Evolutionary conservation across 53 echinoderm and acorn worm species (phyloP), one percentile per base, ranked within the genome.

Genomic region (Hippasteria phrygiana): DNA sequence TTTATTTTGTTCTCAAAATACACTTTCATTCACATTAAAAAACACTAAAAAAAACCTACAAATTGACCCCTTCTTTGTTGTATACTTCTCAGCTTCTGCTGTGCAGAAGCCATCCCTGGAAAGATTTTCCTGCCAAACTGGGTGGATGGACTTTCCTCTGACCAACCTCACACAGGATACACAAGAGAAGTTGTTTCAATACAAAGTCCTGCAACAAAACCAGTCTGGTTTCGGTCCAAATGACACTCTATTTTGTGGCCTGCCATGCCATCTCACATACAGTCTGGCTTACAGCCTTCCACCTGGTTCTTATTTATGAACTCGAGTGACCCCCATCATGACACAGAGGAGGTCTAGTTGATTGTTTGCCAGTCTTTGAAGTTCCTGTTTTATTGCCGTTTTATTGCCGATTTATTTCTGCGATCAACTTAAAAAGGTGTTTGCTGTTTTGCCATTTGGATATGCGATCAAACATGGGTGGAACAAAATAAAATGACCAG

Each of bases 331-430:
- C 82, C 55, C 34, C 11, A 14, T 56, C 37, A 4, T 5, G 32
- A 28, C 64, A 81, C 81, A 64, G 43, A 82, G 82, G 82, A 82
- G 82, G 82, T 82, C 82, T 27, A 33, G 64, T 16, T 16, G 82
- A 42, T 66, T 82, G 82, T 65, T 43, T 64, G 82, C 82, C 16
- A 66, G 46, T 18, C 11, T 66, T 66, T 34, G 7, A 20, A 66
- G 59, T 55, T 82, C 17, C 65, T 42, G 29, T 66, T 65, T 66
- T 82, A 82, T 82, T 42, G 65, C 43, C 34, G 31, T 64, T 82
- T 82, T 82, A 65, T 65, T 82, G 82, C 46, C 82, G 28, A 43
- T 82, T 56, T 64, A 43, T 64, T 62, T 17, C 62, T 43, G 64
- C 66, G 66, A 82, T 43, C 31, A 33, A 24, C 29, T 65, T 65